Evolutionary conservation across 2,797 vertebrate species (phyloP), one percentile per base, ranked within the genome.

Genomic region (Tenualosa ilisha): DNA sequence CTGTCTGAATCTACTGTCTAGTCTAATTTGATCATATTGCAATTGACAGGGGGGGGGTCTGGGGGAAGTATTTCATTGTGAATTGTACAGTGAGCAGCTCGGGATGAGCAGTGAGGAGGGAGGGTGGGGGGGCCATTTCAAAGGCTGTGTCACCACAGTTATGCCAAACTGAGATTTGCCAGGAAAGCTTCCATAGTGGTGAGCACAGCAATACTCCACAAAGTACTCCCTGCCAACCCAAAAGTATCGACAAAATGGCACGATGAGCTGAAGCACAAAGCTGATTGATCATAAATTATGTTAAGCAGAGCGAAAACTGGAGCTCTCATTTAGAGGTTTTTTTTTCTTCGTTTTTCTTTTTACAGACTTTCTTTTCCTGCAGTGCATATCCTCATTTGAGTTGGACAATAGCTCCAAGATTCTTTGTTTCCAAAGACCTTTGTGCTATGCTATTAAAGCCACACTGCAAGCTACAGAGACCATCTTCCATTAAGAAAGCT

Each of bases 191-290:
- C 72, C 2, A 15, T 46, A 43, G 2, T 46, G 72, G 37, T 17
- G 20, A 79, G 43, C 72, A 43, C 72, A 79, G 72, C 72, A 46
- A 79, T 79, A 46, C 72, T 46, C 37, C 72, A 43, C 72, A 79
- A 79, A 43, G 72, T 20, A 9, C 40, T 75, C 2, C 17, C 68
- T 75, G 68, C 31, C 72, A 79, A 17, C 43, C 72, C 37, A 46
- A 79, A 79, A 20, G 37, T 79, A 46, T 79, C 11, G 72, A 79
- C 37, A 46, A 79, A 79, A 20, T 46, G 20, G 72, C 72, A 46
- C 72, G 17, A 46, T 1, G 17, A 79, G 37, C 72, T 7, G 50
- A 12, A 17, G 40, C 20, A 46, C 37, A 79, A 79, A 79, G 40
- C 37, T 5, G 72, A 79, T 79, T 43, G 72, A 8, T 79, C 20